Percentiles rank a stretch among this genome's conserved stretches.
These are phyloP conservation scores for Rhabdomys pumilio DNA, from an alignment of 2,797 vertebrate genomes.

Conservation along the genomic window DNA sequence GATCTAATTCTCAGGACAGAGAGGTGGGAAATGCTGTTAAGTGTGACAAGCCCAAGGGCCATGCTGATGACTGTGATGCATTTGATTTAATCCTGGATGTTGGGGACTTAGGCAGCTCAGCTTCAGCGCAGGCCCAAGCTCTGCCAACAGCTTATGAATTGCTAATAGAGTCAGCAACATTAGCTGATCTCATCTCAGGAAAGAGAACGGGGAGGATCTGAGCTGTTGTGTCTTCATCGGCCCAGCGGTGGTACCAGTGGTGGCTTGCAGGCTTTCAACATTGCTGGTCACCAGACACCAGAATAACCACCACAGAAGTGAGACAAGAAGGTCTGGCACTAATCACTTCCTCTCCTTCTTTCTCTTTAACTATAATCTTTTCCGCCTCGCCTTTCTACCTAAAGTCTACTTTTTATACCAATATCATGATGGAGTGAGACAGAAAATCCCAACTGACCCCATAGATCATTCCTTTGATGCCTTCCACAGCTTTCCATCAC, in stretches of 20 bases:
- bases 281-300: neutral
- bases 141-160: constrained; percentile 79
- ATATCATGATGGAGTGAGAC: neutral
- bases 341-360: neutral
- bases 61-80: constrained; percentile 80
- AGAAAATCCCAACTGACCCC: neutral
- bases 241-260: neutral
- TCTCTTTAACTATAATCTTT: constrained; percentile 12
- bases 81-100: constrained; percentile 85
- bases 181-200: constrained; percentile 71
- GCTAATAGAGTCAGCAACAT: constrained; percentile 75
- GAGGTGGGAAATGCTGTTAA: constrained; percentile 84
- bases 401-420: constrained; percentile 16
- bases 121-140: constrained; percentile 67
- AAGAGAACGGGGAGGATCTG: constrained; percentile 43
- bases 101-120: constrained; percentile 80
- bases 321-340: neutral
- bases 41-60: constrained; percentile 85
- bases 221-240: constrained; percentile 54
- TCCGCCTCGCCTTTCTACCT: neutral
- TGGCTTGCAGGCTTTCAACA: constrained; percentile 59
- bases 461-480: neutral
- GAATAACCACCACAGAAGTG: neutral
- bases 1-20: constrained; percentile 83
- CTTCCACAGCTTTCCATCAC: neutral